Evolutionary conservation across 2,888 invertebrate species (phyloP).

Genomic region (Drosophila quinaria): DNA sequence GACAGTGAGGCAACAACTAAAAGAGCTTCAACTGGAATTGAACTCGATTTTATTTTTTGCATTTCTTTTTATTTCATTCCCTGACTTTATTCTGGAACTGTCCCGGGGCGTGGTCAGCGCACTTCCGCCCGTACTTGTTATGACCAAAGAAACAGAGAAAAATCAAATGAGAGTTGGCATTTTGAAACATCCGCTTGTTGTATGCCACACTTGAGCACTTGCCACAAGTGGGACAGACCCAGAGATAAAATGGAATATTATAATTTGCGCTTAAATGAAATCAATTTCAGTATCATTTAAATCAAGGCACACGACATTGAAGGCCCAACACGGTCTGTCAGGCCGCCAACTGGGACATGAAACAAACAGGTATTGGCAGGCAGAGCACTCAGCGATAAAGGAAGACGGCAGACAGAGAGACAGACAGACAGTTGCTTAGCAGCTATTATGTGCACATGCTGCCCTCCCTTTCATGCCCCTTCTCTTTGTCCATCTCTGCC

Average conservation of each 20-base stretch:
- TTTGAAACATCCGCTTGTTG: slow-evolving; percentile 70
- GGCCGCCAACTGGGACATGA: slow-evolving; percentile 70
- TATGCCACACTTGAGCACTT: slow-evolving; percentile 48
- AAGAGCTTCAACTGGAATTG: slow-evolving; percentile 33
- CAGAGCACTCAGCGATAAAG: slow-evolving; percentile 62
- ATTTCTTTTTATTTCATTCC: slow-evolving; percentile 1
- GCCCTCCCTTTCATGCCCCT: slow-evolving; percentile 18
- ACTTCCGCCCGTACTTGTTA: slow-evolving; percentile 59
- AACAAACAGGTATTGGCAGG: slow-evolving; percentile 62
- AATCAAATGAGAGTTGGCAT: slow-evolving; percentile 44
- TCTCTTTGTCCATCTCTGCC: not conserved
- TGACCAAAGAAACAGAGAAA: slow-evolving; percentile 2
- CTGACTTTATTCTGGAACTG: not conserved
- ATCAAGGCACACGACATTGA: slow-evolving; percentile 56
- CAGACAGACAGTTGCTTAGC: slow-evolving; percentile 69
- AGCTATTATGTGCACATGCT: slow-evolving; percentile 81
- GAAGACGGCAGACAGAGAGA: slow-evolving; percentile 14
- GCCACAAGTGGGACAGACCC: slow-evolving; percentile 34
- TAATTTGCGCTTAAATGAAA: slow-evolving; percentile 79
- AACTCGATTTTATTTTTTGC: slow-evolving; percentile 33
- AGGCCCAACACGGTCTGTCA: slow-evolving; percentile 42
- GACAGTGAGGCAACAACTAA: slow-evolving; percentile 61
- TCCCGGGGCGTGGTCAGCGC: slow-evolving; percentile 18
- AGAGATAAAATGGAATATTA: slow-evolving; percentile 59
- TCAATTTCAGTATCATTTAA: slow-evolving; percentile 80